Conservation (phyloP, 2,113 vertebrate species). For the Scomber japonicus region DNA sequence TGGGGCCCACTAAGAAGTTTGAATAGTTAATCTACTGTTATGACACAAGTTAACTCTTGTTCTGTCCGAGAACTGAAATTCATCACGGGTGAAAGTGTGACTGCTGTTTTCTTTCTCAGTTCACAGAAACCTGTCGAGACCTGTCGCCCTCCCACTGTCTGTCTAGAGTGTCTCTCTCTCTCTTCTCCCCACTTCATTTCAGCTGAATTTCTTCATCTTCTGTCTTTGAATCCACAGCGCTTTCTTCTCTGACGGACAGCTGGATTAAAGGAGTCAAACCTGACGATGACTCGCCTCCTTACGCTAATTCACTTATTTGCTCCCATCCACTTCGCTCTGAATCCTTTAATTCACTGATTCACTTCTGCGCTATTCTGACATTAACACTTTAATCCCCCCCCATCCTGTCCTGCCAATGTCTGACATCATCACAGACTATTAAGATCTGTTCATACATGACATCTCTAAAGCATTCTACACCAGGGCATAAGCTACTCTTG, state of each 20-base stretch:
- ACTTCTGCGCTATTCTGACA: slow-evolving; percentile 12
- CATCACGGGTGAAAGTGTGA: slow-evolving; percentile 38
- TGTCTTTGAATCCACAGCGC: neutral
- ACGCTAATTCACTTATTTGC: slow-evolving; percentile 34
- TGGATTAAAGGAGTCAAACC: slow-evolving; percentile 22
- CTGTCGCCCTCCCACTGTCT: slow-evolving; percentile 1
- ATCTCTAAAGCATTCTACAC: slow-evolving; percentile 18
- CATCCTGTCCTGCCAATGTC: slow-evolving; percentile 3
- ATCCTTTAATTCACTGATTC: slow-evolving; percentile 43
- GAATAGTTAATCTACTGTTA: neutral
- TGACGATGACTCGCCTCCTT: neutral
- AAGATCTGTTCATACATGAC: slow-evolving; percentile 48
- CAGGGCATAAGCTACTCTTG: neutral
- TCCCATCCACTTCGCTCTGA: slow-evolving; percentile 11
- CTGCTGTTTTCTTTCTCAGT: slow-evolving; percentile 27
- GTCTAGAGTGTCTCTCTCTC: neutral
- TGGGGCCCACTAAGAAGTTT: neutral
- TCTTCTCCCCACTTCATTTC: slow-evolving; percentile 1
- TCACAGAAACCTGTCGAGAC: slow-evolving; percentile 51
- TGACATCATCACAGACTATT: slow-evolving; percentile 29
- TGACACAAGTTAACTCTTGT: neutral
- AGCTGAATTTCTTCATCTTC: neutral
- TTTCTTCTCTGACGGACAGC: slow-evolving; percentile 40
- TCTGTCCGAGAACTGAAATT: slow-evolving; percentile 8
- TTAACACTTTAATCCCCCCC: slow-evolving; percentile 52